Percentiles rank a stretch among this genome's conserved stretches.
Conservation (phyloP, 2,888 invertebrate species). For the Heliconius charithonia region DNA sequence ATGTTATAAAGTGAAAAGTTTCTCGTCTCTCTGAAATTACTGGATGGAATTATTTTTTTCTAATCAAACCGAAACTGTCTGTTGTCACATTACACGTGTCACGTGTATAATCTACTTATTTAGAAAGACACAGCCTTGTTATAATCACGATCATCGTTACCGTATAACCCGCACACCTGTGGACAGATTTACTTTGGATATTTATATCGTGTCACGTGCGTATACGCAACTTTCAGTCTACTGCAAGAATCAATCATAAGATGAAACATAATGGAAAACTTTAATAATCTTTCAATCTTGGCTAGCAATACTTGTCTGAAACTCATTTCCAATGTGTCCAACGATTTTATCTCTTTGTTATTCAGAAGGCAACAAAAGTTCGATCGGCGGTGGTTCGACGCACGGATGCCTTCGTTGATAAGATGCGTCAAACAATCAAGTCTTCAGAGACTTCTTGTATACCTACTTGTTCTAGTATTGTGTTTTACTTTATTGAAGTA, state of each 20-base stretch:
- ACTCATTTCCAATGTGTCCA: conserved; percentile 3
- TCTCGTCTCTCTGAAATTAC: too few species aligned
- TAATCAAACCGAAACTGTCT: too few species aligned
- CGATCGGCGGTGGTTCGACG: neutral
- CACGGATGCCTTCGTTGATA: conserved; percentile 13
- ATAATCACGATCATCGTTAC: neutral
- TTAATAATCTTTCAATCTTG: neutral
- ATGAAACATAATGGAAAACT: neutral
- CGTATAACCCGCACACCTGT: neutral
- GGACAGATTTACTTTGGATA: too few species aligned
- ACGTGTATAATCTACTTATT: too few species aligned
- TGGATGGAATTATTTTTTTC: too few species aligned
- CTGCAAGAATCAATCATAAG: neutral
- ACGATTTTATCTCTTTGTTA: conserved; percentile 6
- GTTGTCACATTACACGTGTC: too few species aligned
- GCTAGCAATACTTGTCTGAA: neutral
- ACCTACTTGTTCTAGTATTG: neutral
- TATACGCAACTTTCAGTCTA: too few species aligned
- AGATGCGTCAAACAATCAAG: neutral
- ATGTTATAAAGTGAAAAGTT: too few species aligned
- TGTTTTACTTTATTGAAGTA: neutral
- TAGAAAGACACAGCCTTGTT: neutral
- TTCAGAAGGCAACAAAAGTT: conserved; percentile 10
- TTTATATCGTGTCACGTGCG: neutral
- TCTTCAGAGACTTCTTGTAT: neutral